phyloP scores from a whole-genome alignment of 2,888 invertebrate species.

The Serrognathus titanus region DNA sequence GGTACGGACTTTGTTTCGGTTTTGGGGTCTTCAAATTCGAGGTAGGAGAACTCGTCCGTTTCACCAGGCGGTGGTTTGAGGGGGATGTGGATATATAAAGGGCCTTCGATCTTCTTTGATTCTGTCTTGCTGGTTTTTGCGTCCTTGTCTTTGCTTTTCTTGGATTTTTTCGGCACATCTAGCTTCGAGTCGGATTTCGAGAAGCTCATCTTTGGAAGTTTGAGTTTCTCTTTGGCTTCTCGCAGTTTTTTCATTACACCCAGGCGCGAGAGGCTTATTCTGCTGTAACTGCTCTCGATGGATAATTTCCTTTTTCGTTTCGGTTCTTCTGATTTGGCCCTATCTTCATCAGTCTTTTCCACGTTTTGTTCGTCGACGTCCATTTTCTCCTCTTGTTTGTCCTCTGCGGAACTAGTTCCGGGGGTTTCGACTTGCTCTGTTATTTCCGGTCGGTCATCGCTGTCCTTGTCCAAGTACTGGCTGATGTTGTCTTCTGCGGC shows the following conservation, averaged over 20 bases:
- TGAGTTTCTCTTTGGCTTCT: constrained; percentile 37
- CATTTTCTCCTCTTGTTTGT: constrained; percentile 1
- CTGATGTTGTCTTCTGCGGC: constrained; percentile 41
- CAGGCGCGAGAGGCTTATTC: constrained; percentile 30
- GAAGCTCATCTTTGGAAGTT: constrained; percentile 31
- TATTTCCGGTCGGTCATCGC: constrained; percentile 20
- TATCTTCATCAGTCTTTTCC: background rate
- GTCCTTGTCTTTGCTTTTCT: constrained; percentile 14
- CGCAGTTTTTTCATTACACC: constrained; percentile 36
- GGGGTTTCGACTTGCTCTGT: constrained; percentile 5
- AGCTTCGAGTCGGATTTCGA: constrained; percentile 23
- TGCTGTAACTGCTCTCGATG: constrained; percentile 33
- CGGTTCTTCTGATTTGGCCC: constrained; percentile 33
- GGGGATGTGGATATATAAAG: constrained; percentile 47
- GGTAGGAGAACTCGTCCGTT: constrained; percentile 44
- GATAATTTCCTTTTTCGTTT: constrained; percentile 31
- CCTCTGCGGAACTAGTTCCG: background rate
- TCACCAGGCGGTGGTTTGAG: constrained; percentile 44
- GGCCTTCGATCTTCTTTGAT: constrained; percentile 29
- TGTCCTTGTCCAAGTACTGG: constrained; percentile 47
- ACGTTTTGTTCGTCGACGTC: constrained; percentile 10
- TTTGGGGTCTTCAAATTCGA: constrained; percentile 37
- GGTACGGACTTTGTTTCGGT: constrained; percentile 22
- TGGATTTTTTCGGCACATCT: constrained; percentile 15
- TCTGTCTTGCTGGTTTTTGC: constrained; percentile 8